Conservation (phyloP, 64 coral and sea anemone species). For the Platygyra sinensis region DNA sequence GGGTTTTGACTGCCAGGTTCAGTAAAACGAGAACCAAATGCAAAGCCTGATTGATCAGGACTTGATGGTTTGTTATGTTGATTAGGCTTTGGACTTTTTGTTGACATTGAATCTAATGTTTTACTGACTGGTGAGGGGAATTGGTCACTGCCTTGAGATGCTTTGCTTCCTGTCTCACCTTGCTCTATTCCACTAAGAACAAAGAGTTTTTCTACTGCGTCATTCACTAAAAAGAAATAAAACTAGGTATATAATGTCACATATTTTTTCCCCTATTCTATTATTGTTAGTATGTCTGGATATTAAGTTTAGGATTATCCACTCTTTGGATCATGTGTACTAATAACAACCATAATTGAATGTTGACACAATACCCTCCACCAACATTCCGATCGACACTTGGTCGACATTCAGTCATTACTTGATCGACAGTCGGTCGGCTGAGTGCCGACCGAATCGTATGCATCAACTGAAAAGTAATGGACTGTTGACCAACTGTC, state of each 20-base stretch:
- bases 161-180: background rate
- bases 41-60: background rate
- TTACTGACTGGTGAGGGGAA: too few species aligned
- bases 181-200: constrained; percentile 53
- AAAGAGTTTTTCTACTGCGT: constrained; percentile 83
- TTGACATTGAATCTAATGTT: background rate
- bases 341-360: too few species aligned
- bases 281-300: background rate
- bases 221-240: constrained; percentile 61
- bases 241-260: background rate
- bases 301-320: too few species aligned
- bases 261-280: background rate
- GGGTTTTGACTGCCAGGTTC: background rate
- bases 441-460: too few species aligned
- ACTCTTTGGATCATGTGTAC: too few species aligned
- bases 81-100: background rate
- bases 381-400: too few species aligned
- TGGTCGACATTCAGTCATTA: too few species aligned
- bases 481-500: too few species aligned
- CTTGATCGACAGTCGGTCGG: too few species aligned
- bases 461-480: too few species aligned
- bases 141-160: background rate
- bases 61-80: background rate
- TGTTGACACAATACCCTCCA: too few species aligned
- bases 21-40: background rate